Evolutionary conservation across 2,888 invertebrate genomes (phyloP).

Genomic region (Apocheima hispidaria): DNA sequence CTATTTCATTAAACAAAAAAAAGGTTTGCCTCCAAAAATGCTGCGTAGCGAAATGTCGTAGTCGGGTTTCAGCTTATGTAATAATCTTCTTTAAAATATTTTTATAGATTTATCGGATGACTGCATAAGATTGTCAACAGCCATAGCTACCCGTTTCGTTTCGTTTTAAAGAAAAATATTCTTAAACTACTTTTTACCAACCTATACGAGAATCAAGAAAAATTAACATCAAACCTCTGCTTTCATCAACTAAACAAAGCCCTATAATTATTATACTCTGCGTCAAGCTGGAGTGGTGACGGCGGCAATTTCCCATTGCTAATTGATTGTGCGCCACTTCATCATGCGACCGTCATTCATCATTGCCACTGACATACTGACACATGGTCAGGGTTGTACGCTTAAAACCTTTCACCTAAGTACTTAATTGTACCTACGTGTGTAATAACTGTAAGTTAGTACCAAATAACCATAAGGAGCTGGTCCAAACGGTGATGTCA

Average conservation of each 20-base stretch:
- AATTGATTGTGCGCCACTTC: slow-evolving; percentile 67
- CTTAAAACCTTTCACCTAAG: slow-evolving; percentile 31
- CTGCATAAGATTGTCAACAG: no score
- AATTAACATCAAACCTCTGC: neutral
- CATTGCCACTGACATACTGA: slow-evolving; percentile 48
- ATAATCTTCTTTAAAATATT: no score
- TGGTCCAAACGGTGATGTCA: no score
- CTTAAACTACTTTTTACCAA: no score
- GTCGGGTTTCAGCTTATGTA: no score
- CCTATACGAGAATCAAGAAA: no score
- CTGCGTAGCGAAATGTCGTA: no score
- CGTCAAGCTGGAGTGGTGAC: slow-evolving; percentile 45
- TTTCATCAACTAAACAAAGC: slow-evolving; percentile 2
- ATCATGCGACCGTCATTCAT: slow-evolving; percentile 69
- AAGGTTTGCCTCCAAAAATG: no score
- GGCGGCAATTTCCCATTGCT: slow-evolving; percentile 54
- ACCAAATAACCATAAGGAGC: neutral
- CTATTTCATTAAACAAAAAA: no score
- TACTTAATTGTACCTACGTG: neutral
- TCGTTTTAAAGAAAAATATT: no score
- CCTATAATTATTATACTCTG: neutral
- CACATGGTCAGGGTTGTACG: slow-evolving; percentile 24
- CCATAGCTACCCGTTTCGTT: no score
- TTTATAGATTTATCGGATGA: no score
- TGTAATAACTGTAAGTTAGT: neutral